Base-by-base conservation (phyloP, 2,797 vertebrate species). In the Sebastes minor region DNA sequence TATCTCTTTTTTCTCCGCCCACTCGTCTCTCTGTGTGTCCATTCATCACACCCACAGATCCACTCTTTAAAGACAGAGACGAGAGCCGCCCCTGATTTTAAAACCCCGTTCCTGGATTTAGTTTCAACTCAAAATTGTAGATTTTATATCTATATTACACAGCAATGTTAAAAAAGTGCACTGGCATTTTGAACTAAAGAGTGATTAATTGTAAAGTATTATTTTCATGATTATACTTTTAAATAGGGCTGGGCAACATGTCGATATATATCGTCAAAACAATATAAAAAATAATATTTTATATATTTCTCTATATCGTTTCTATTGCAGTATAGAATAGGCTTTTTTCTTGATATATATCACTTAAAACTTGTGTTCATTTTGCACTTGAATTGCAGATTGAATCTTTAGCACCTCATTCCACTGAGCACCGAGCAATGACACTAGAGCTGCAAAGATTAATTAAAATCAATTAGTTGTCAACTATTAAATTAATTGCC, bases 31-130 rank as follows among this genome's bases (percentile, higher is more conserved):
- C 38, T 74, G 85, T 80, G 71, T 61, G 72, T 88, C 85, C 76
- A 93, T 95, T 90, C 74, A 93, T 95, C 93, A 93, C 92, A 83
- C 93, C 92, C 90, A 93, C 91, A 83, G 77, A 82, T 59, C 64
- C 72, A 80, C 85, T 53, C 77, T 79, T 83, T 83, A 65, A 80
- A 78, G 78, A 77, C 81, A 82, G 67, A 75, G 74, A 77, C 56
- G 12, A 23, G 52, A 74, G 74, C 72, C 56, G 67, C 28, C 30
- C 12, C 67, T 69, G 74, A 30, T 78, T 84, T 63, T 66, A 55
- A 86, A 89, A 61, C 8, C 22, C n/a, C 23, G 10, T 35, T 65
- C 14, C 65, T 52, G n/a, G 14, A 66, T 74, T 69, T 33, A 73
- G 33, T 67, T 63, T 33, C 1, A 20, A 4, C 18, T 9, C 20